Base-by-base conservation (phyloP, 2,797 vertebrate species). In the Austrolebias charrua region DNA sequence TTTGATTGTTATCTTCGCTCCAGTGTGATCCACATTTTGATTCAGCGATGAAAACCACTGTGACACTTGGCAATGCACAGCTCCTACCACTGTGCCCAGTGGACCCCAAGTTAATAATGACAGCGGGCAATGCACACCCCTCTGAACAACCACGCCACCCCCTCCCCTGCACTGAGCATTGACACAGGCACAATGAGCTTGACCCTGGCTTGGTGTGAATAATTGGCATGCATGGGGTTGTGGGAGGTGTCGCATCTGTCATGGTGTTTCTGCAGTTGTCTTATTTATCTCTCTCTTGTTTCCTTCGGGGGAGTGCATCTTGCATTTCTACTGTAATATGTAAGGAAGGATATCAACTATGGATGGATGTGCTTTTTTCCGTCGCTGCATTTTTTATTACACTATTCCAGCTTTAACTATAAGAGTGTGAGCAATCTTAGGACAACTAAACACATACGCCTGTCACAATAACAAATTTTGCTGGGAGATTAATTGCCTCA, bases 41-140 rank as follows among this genome's bases (percentile, higher is more conserved):
- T 90, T 90, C 73, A 50, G 72, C 91, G 90, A 92, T 93, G 88
- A 93, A 93, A 93, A 83, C 75, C 70, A 62, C 66, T 0, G 74
- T 89, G 84, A 62, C 78, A 76, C 90, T 91, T 92, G 92, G 88
- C 92, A 91, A 92, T 89, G 86, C 86, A 86, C 83, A 60, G 87
- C 79, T 78, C 82, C 75, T 76, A 79, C 78, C 84, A 40, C 80
- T 51, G 77, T 83, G 79, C 86, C 85, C 86, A 81, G 82, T 71
- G 83, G 83, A 87, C 88, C 83, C 87, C 16, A 81, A 90, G 86
- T 88, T 91, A 90, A 89, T 91, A 91, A 91, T 90, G 85, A 88
- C 81, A 88, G 84, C 85, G 84, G 83, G 76, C 88, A 88, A 69
- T 66, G 69, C 76, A 58, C 78, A 74, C 78, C 81, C 73, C 71